Evolutionary conservation across 1,140 invertebrate genomes (phyloP).

Genomic region (Drosophila busckii): DNA sequence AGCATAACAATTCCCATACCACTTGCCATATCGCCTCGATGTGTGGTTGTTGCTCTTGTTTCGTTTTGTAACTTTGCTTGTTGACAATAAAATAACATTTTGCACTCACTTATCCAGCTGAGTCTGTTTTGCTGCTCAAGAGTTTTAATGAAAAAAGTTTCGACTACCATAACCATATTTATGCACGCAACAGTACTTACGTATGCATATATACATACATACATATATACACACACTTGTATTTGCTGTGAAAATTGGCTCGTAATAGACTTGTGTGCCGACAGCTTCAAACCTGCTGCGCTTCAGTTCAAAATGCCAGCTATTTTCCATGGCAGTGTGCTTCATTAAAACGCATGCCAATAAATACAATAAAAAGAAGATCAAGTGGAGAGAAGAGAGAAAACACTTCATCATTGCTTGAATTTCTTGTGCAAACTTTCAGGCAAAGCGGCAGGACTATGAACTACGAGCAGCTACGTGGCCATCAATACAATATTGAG

Average conservation of each 20-base stretch:
- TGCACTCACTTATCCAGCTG: slow-evolving; percentile 74
- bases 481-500: slow-evolving; percentile 58
- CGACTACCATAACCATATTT: slow-evolving; percentile 25
- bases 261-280: slow-evolving; percentile 49
- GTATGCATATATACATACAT: slow-evolving; percentile 5
- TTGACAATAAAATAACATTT: slow-evolving; percentile 77
- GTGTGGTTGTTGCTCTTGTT: slow-evolving; percentile 12
- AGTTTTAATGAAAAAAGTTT: slow-evolving; percentile 76
- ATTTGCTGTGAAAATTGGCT: slow-evolving; percentile 47
- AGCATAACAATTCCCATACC: slow-evolving; percentile 36
- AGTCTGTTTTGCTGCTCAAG: slow-evolving; percentile 21
- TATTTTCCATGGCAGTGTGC: slow-evolving; percentile 13
- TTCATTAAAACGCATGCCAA: slow-evolving; percentile 67
- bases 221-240: slow-evolving; percentile 2
- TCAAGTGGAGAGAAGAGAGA: too few species aligned
- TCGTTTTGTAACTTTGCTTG: slow-evolving; percentile 59
- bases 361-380: slow-evolving; percentile 54
- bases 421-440: slow-evolving; percentile 68
- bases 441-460: slow-evolving; percentile 1
- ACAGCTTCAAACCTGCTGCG: neutral
- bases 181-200: slow-evolving; percentile 1
- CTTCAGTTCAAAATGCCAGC: neutral
- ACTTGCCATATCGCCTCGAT: neutral
- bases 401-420: slow-evolving; percentile 68
- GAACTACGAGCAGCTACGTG: slow-evolving; percentile 29